A percentile compares a stretch with the other conserved stretches of the same genome.
These are phyloP conservation scores for Malurus leucopterus DNA, from an alignment of 2,797 vertebrate genomes.

Conservation along the genomic window DNA sequence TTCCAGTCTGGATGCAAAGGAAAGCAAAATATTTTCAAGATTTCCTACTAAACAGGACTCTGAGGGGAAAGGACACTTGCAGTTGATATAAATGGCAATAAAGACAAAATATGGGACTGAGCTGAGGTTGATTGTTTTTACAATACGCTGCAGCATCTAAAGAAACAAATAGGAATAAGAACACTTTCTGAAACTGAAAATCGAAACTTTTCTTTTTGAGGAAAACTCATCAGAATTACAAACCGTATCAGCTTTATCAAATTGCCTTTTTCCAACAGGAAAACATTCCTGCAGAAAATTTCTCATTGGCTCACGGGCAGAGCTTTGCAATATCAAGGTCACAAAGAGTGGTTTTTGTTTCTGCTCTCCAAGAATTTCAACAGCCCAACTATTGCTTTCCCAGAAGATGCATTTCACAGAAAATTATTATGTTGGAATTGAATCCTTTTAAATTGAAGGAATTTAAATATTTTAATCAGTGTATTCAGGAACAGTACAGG, in stretches of 20 bases:
- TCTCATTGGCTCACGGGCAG: not conserved
- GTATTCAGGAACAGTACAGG: not conserved
- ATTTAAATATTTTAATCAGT: not conserved
- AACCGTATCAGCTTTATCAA: not conserved
- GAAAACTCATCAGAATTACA: not conserved
- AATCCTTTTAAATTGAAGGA: not conserved
- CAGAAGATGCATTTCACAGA: constrained; percentile 6
- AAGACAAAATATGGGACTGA: not conserved
- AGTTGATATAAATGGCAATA: not conserved
- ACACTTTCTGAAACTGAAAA: not conserved
- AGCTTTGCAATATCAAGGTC: not conserved
- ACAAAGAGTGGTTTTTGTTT: not conserved
- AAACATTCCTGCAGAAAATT: not conserved
- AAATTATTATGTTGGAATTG: not conserved
- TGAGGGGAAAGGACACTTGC: not conserved
- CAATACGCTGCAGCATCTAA: not conserved
- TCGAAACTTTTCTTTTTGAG: not conserved
- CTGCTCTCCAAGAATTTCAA: constrained; percentile 14
- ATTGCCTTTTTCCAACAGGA: not conserved
- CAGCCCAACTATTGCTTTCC: not conserved
- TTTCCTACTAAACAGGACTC: not conserved
- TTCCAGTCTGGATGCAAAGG: not conserved
- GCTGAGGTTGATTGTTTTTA: not conserved
- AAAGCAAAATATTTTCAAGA: constrained; percentile 32
- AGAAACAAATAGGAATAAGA: not conserved